Base-by-base conservation (phyloP, 1,140 invertebrate genomes). In the Drosophila ficusphila region DNA sequence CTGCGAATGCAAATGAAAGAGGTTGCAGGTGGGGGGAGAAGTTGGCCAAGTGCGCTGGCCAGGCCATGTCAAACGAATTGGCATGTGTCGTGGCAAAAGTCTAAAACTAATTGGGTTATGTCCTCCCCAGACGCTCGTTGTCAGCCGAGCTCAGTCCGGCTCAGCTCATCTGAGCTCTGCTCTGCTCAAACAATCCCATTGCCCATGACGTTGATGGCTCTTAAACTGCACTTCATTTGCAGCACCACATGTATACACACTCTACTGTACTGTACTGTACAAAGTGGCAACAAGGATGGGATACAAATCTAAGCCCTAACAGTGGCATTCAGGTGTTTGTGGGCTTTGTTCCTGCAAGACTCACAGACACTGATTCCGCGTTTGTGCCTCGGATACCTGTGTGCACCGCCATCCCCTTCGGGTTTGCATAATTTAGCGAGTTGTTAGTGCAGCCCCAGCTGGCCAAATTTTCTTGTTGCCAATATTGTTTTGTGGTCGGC, bases 61-160 rank as follows among this genome's bases (percentile, higher is more conserved):
- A 39, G 53, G 61, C 38, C 47, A 38, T 33, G 16, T 54, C 38
- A 76, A 74, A 69, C 76, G 58, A 81, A 86, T 77, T 81, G 81
- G 62, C 81, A 86, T 64, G 62, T 81, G 81, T 73, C 68, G 72
- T 76, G 82, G 62, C 44, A 51, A 39, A 46, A 69, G 73, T 74
- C 41, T 73, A 65, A 67, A 65, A 73, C 76, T 88, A 86, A 86
- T 86, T 86, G 76, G 81, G 68, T 77, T 86, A 81, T 68, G 68
- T 81, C 56, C 76, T 76, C 81, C 82, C 76, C 62, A 76, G 82
- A 65, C 62, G 60, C 72, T 79, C 42, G 56, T 76, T 74, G 69
- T 74, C 70, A 49, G 49, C 39, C 42, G 41, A 14, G 33, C 39
- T 38, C 29, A 68, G 49, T 60, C 21, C 54, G 14, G 21, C 39